phyloP scores from a whole-genome alignment of 2,113 vertebrate genomes.

The Psittacus erithacus region DNA sequence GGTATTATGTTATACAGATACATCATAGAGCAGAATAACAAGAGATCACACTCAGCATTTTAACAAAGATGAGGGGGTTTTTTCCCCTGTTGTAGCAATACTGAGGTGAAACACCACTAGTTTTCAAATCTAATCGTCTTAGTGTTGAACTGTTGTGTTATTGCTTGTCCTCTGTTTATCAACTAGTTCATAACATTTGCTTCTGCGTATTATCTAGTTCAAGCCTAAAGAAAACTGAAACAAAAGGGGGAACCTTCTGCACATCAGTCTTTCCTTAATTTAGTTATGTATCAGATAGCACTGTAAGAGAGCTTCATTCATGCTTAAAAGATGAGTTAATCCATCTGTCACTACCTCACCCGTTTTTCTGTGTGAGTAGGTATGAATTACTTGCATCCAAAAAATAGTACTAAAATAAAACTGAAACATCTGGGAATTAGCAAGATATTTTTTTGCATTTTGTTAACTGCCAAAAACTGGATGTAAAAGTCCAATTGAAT shows the following conservation, averaged over 20 bases:
- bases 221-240: background rate
- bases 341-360: background rate
- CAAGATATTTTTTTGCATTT: background rate
- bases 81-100: background rate
- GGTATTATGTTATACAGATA: fast-evolving
- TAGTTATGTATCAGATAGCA: background rate
- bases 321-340: background rate
- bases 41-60: background rate
- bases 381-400: background rate
- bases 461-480: background rate
- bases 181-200: background rate
- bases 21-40: background rate
- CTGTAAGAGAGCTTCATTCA: background rate
- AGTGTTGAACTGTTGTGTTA: background rate
- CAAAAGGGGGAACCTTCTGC: background rate
- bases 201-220: background rate
- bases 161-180: background rate
- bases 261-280: background rate
- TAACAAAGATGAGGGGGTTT: background rate
- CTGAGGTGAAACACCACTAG: background rate
- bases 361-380: background rate
- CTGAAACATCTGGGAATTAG: background rate
- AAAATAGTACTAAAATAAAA: background rate
- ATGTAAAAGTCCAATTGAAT: background rate
- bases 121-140: background rate